Percentiles rank a stretch among this genome's conserved stretches.
These are phyloP conservation scores for Periophthalmodon schlosseri DNA, from an alignment of 2,113 vertebrate genomes.

Conservation along the genomic window DNA sequence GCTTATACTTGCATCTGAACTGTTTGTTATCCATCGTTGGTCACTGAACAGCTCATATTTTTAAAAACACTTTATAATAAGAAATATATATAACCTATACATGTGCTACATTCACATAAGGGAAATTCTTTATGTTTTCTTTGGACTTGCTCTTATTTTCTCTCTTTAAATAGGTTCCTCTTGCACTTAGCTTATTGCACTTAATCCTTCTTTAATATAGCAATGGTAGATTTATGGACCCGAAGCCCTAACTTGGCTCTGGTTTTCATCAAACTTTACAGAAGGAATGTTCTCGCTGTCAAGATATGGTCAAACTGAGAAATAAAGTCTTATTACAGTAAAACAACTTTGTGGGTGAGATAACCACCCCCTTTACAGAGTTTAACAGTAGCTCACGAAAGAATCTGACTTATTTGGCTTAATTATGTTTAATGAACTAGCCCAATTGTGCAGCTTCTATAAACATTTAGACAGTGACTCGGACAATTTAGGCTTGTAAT, in stretches of 20 bases:
- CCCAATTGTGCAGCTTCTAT: neutral
- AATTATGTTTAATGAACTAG: neutral
- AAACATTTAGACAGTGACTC: neutral
- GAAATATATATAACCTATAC: too few species aligned
- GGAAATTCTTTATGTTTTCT: slow-evolving; percentile 39
- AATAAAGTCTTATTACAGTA: slow-evolving; percentile 21
- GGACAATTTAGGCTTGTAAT: neutral
- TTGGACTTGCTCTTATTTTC: slow-evolving; percentile 25
- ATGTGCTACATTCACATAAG: slow-evolving; percentile 24
- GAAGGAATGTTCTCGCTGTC: slow-evolving; percentile 46
- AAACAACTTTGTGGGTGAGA: slow-evolving; percentile 8
- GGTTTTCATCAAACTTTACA: slow-evolving; percentile 50
- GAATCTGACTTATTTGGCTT: neutral
- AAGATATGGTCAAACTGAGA: slow-evolving; percentile 22
- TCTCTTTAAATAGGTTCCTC: slow-evolving; percentile 10
- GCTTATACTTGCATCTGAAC: too few species aligned
- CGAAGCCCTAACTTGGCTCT: slow-evolving; percentile 51
- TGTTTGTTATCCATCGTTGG: too few species aligned
- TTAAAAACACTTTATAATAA: too few species aligned
- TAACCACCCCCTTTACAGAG: neutral
- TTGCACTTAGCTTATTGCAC: slow-evolving; percentile 31
- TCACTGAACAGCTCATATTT: too few species aligned
- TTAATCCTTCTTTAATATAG: slow-evolving; percentile 39
- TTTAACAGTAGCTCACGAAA: neutral
- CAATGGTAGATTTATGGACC: slow-evolving; percentile 29